A percentile compares a stretch with the other conserved stretches of the same genome.
Evolutionary conservation across 1,140 invertebrate genomes (phyloP).

Genomic region (Olivierus martensii): DNA sequence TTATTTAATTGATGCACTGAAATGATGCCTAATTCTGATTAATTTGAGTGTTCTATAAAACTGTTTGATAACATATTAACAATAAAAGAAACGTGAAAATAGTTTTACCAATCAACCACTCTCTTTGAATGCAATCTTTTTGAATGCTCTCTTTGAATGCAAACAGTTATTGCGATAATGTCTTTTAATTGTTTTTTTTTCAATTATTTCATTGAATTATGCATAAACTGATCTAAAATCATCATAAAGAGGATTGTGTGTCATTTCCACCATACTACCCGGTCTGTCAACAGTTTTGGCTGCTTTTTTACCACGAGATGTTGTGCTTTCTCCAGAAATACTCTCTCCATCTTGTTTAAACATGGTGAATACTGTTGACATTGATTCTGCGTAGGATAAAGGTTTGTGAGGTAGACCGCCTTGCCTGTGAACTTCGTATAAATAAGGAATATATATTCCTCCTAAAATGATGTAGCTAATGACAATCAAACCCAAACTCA

Average conservation of each 20-base stretch:
- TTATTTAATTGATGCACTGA: too few relatives aligned
- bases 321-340: too few relatives aligned
- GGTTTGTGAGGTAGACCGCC: neutral
- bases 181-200: too few relatives aligned
- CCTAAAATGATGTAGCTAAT: constrained; percentile 23
- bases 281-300: neutral
- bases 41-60: too few relatives aligned
- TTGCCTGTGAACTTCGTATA: constrained; percentile 7
- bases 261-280: neutral
- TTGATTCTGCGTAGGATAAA: constrained; percentile 7
- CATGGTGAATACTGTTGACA: constrained; percentile 8
- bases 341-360: neutral
- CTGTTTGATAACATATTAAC: too few relatives aligned
- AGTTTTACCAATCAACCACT: too few relatives aligned
- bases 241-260: neutral
- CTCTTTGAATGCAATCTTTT: too few relatives aligned
- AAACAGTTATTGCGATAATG: too few relatives aligned
- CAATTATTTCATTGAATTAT: neutral
- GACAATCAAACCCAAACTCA: constrained; percentile 3
- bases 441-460: constrained; percentile 22
- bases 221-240: constrained; percentile 8
- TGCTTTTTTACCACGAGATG: neutral
- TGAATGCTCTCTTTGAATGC: too few relatives aligned
- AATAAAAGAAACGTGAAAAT: too few relatives aligned
- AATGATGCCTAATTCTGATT: too few relatives aligned